These are phyloP conservation scores for Drosophila ercepeae DNA, from an alignment of 1,140 invertebrate genomes.

Conservation along the genomic window DNA sequence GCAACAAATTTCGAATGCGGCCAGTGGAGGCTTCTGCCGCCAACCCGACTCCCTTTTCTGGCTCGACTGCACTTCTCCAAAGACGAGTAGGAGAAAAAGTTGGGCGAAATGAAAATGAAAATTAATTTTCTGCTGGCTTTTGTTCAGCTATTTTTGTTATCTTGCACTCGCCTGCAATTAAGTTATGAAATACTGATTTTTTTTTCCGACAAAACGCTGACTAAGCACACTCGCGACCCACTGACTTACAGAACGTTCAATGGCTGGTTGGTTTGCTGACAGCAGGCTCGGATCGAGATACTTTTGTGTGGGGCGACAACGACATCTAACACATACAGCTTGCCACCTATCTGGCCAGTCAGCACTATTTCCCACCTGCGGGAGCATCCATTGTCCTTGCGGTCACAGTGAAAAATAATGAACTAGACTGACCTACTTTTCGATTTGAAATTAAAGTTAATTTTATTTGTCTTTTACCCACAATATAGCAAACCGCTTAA, in stretches of 20 bases:
- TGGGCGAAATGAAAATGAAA: constrained; percentile 39
- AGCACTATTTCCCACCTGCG: constrained; percentile 30
- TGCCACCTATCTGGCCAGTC: constrained; percentile 38
- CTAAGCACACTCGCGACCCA: constrained; percentile 60
- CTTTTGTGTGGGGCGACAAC: constrained; percentile 16
- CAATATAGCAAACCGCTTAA: background rate
- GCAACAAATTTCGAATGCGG: constrained; percentile 35
- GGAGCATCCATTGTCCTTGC: constrained; percentile 12
- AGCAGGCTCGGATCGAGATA: constrained; percentile 24
- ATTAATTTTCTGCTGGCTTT: constrained; percentile 41
- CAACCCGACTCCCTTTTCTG: constrained; percentile 13
- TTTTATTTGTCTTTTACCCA: background rate
- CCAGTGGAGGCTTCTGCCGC: constrained; percentile 25
- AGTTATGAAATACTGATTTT: constrained; percentile 64
- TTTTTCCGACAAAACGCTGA: constrained; percentile 57
- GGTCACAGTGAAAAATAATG: constrained; percentile 5
- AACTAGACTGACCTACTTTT: background rate
- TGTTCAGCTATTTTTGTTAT: constrained; percentile 36
- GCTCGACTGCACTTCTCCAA: constrained; percentile 27
- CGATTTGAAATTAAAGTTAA: background rate
- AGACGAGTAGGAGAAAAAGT: constrained; percentile 13
- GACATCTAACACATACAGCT: constrained; percentile 22
- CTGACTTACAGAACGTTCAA: constrained; percentile 33
- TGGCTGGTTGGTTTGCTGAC: background rate
- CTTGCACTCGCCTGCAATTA: constrained; percentile 60